These are phyloP conservation scores for Lissocephala sabroskyi DNA, from an alignment of 2,888 invertebrate genomes.

Conservation along the genomic window DNA sequence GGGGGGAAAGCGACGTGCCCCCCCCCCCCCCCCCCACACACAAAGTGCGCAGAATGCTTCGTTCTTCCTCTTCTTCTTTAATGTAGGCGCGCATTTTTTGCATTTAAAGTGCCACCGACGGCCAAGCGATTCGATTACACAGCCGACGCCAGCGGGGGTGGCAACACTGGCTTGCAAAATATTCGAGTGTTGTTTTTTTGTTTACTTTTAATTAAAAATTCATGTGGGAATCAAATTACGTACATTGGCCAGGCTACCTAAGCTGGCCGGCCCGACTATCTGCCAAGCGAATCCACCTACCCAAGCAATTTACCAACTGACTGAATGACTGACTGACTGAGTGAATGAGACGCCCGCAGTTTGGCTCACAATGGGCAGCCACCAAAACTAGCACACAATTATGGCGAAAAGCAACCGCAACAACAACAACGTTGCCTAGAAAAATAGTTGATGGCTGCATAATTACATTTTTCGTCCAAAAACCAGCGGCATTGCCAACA, in stretches of 20 bases:
- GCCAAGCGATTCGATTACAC: no score
- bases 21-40: no score
- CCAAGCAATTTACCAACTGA: no score
- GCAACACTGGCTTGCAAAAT: slow-evolving; percentile 25
- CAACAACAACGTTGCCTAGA: slow-evolving; percentile 29
- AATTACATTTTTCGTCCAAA: slow-evolving; percentile 40
- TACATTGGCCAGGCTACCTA: not conserved
- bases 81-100: no score
- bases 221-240: slow-evolving; percentile 60
- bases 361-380: slow-evolving; percentile 4
- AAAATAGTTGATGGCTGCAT: slow-evolving; percentile 46
- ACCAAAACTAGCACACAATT: slow-evolving; percentile 36
- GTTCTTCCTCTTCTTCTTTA: no score
- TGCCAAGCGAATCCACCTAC: no score
- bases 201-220: slow-evolving; percentile 65
- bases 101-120: no score
- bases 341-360: slow-evolving; percentile 7
- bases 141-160: no score
- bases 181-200: slow-evolving; percentile 17
- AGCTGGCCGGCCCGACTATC: slow-evolving; percentile 25
- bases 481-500: not conserved
- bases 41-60: no score
- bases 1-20: no score
- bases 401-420: slow-evolving; percentile 36
- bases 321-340: slow-evolving; percentile 2